phyloP scores from a whole-genome alignment of 2,797 vertebrate species.

The Phaenicophaeus curvirostris region DNA sequence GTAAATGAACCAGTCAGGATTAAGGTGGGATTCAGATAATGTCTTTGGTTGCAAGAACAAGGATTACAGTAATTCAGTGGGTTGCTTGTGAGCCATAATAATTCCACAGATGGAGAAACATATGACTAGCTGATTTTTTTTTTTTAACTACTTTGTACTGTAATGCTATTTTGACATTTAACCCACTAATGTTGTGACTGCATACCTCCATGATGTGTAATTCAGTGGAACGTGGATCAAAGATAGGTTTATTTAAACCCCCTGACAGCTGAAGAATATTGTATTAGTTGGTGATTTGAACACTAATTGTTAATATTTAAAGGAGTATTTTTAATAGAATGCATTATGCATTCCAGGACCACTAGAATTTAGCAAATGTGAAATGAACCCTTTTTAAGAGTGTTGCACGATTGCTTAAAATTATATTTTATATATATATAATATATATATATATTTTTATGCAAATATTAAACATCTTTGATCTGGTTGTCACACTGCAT shows the following conservation, averaged over 20 bases:
- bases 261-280: constrained; percentile 72
- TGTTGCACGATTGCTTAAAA: constrained; percentile 79
- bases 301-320: constrained; percentile 80
- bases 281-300: constrained; percentile 77
- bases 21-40: constrained; percentile 71
- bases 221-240: constrained; percentile 73
- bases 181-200: constrained; percentile 70
- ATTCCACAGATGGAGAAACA: constrained; percentile 65
- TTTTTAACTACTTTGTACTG: constrained; percentile 64
- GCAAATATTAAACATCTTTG: constrained; percentile 76
- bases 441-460: constrained; percentile 75
- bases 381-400: constrained; percentile 79
- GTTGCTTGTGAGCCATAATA: constrained; percentile 69
- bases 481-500: constrained; percentile 81
- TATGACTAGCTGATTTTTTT: constrained; percentile 67
- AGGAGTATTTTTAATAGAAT: constrained; percentile 75
- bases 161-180: constrained; percentile 75
- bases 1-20: constrained; percentile 64
- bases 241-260: constrained; percentile 73
- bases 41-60: constrained; percentile 72
- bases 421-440: constrained; percentile 79
- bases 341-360: constrained; percentile 78
- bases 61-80: constrained; percentile 75
- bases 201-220: constrained; percentile 70
- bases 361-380: constrained; percentile 84